Conservation (phyloP, 2,888 invertebrate genomes). For the Cepaea hortensis region DNA sequence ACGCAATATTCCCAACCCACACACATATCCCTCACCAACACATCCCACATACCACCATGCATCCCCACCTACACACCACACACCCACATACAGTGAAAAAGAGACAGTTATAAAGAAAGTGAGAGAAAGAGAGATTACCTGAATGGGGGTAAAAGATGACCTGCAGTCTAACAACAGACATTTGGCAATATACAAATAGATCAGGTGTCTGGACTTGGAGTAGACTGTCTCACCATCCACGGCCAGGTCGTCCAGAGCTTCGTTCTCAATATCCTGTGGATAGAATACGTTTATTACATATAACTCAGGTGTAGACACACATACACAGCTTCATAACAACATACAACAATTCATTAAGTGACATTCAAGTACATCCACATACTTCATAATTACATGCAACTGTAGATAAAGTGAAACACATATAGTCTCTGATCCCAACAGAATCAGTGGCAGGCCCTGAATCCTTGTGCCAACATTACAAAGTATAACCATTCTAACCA, state of each 20-base stretch:
- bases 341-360: not conserved
- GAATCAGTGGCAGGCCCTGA: no score
- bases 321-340: not conserved
- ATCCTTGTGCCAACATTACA: no score
- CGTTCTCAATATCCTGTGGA: conserved; percentile 52
- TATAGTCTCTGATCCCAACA: no score
- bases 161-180: conserved; percentile 63
- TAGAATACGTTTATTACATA: not conserved
- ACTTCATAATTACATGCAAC: not conserved
- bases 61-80: no score
- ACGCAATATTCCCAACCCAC: no score
- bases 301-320: not conserved
- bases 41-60: no score
- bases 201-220: conserved; percentile 75
- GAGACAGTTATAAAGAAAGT: no score
- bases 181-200: conserved; percentile 75
- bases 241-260: conserved; percentile 57
- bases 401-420: no score
- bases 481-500: no score
- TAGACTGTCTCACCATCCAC: conserved; percentile 73
- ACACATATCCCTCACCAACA: no score
- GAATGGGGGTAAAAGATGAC: conserved; percentile 57
- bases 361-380: no score
- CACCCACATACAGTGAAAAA: not conserved
- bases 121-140: conserved; percentile 55